Percentiles rank a stretch among this genome's conserved stretches.
Conservation (phyloP, 2,113 vertebrate species). For the Microtus oregoni region DNA sequence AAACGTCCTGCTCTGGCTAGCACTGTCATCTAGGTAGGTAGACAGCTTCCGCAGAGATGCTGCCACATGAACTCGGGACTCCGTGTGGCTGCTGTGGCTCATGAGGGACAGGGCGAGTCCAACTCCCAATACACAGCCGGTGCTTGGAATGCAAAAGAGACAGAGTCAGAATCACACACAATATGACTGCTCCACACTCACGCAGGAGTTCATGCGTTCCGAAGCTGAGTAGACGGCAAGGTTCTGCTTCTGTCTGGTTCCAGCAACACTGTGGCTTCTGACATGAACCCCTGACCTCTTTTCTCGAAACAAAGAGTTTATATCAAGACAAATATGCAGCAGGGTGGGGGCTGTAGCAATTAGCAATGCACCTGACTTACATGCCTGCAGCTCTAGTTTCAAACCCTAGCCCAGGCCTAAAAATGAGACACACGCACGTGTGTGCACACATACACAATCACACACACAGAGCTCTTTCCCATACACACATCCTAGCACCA, state of each 20-base stretch:
- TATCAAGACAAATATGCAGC: not conserved
- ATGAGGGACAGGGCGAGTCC: conserved; percentile 92
- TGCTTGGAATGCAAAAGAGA: conserved; percentile 82
- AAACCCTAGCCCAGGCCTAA: not conserved
- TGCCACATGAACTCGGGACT: conserved; percentile 84
- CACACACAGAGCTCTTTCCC: not conserved
- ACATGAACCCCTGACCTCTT: not conserved
- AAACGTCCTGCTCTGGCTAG: conserved; percentile 89
- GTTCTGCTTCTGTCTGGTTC: not conserved
- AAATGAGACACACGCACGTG: not conserved
- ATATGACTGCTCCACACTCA: not conserved
- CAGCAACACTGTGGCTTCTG: not conserved
- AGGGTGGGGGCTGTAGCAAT: not conserved
- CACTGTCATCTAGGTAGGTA: conserved; percentile 87
- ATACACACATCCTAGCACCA: not conserved
- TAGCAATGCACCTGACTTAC: not conserved
- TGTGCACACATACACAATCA: not conserved
- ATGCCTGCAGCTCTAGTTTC: not conserved
- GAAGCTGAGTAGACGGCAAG: not conserved
- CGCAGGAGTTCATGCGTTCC: fast-evolving
- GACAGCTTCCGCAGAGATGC: conserved; percentile 88
- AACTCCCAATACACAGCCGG: conserved; percentile 93
- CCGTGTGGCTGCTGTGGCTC: conserved; percentile 89
- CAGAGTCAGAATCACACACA: not conserved
- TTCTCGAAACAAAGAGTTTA: not conserved